Conservation (phyloP, 1,140 invertebrate species). For the Stegodyphus dumicola region DNA sequence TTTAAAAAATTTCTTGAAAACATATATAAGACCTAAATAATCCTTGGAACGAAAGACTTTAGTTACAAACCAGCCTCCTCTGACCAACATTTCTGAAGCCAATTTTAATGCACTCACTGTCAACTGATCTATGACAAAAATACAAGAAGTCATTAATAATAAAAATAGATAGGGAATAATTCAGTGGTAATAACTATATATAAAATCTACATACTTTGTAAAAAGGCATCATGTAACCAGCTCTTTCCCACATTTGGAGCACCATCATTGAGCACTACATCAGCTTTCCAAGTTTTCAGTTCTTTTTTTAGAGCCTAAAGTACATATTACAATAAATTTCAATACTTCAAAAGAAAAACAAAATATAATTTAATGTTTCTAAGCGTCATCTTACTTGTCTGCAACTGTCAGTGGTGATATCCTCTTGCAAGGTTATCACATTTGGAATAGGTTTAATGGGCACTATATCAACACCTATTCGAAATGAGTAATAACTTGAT, state of each 20-base stretch:
- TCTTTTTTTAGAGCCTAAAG: slow-evolving; percentile 80
- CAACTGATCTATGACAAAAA: slow-evolving; percentile 74
- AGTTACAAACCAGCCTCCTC: slow-evolving; percentile 97
- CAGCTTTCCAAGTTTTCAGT: slow-evolving; percentile 95
- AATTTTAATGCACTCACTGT: slow-evolving; percentile 93
- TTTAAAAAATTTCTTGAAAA: slow-evolving; percentile 95
- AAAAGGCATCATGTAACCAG: slow-evolving; percentile 98
- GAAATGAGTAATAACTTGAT: too few species aligned
- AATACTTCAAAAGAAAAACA: background rate
- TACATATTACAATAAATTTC: background rate
- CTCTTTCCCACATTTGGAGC: slow-evolving; percentile 98
- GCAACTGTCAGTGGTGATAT: slow-evolving; percentile 96
- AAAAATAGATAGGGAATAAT: background rate
- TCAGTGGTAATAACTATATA: too few species aligned
- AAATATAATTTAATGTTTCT: background rate
- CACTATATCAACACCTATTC: slow-evolving; percentile 90
- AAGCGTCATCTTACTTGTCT: slow-evolving; percentile 67
- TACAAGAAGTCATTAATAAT: background rate
- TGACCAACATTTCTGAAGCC: slow-evolving; percentile 87
- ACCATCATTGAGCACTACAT: slow-evolving; percentile 96
- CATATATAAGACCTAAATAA: slow-evolving; percentile 94
- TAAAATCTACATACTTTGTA: slow-evolving; percentile 75
- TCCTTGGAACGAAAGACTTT: slow-evolving; percentile 99
- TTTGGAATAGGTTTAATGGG: slow-evolving; percentile 94
- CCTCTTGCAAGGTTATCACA: slow-evolving; percentile 88